phyloP scores from a whole-genome alignment of 2,113 vertebrate species.

The Gnathonemus echidnorhynchus region DNA sequence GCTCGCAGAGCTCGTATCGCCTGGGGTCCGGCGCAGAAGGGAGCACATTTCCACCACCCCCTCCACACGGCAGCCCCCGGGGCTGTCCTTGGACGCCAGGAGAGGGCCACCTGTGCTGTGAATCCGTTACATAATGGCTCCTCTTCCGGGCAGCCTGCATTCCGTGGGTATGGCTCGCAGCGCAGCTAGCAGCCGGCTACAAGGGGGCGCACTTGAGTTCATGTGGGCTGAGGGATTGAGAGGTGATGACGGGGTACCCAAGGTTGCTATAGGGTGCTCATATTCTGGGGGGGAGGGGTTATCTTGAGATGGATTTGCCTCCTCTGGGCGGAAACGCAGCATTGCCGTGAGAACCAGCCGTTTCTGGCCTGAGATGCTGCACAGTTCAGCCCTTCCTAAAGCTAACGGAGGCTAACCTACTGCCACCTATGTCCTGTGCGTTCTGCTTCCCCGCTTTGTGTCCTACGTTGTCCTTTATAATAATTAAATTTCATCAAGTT shows the following conservation, averaged over 20 bases:
- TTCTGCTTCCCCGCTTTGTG: neutral
- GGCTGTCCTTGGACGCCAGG: neutral
- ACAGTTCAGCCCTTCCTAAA: neutral
- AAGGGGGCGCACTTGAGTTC: neutral
- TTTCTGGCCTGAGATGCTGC: neutral
- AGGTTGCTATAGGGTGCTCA: neutral
- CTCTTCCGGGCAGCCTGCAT: neutral
- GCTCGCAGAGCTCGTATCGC: neutral
- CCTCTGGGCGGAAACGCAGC: neutral
- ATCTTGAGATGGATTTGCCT: neutral
- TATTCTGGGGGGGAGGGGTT: neutral
- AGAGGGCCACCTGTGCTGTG: slow-evolving; percentile 14
- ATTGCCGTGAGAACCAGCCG: neutral
- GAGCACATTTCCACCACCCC: neutral
- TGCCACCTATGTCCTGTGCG: neutral
- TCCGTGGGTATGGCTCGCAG: neutral
- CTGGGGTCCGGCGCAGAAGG: neutral
- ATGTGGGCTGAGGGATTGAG: neutral
- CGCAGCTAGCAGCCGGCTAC: neutral
- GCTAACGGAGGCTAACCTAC: neutral
- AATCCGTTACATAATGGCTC: neutral
- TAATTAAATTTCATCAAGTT: neutral
- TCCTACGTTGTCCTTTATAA: neutral
- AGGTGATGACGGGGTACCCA: neutral
- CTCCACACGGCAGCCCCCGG: neutral